Base-by-base conservation (phyloP, 2,797 vertebrate species). In the Emydoidea blandingii region DNA sequence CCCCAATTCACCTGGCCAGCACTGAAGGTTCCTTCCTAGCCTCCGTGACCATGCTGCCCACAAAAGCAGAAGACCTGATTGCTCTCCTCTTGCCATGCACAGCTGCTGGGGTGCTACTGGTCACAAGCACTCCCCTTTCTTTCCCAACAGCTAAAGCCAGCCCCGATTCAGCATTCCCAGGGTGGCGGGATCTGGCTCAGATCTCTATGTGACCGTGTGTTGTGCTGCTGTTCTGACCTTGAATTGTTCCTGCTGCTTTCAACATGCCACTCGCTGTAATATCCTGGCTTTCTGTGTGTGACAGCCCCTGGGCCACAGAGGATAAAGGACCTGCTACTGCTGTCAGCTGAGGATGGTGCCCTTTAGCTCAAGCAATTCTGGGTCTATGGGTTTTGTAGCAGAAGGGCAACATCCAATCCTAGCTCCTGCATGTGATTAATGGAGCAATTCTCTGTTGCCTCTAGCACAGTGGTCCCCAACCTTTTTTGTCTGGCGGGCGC, bases 211-310 rank as follows among this genome's bases (percentile, higher is more conserved):
- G n/a, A 37, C 21, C 19, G 4, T 72, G 49, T 54, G 44, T 6
- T 5, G 7, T 31, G 49, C 21, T 37, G 83, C 59, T 11, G 81
- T 81, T 79, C 62, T 0, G 0, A 79, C 65, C 37, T 74, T 0
- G 0, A 29, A 76, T 41, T 6, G 4, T 56, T 54, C 10, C 0
- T 41, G 79, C 2, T 68, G 59, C 50, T 86, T 88, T 29, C 85
- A 50, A 50, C 0, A 0, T 37, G 44, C 72, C 72, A 83, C 54
- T 82, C 83, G 44, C 74, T 29, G 65, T 1, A 86, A 92, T 85
- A 91, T 95, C 92, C 93, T 97, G 93, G 89, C 56, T 94, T 93
- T 95, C 87, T 94, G 74, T 29, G 78, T 68, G 79, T 0, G 57
- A 0, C 0, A 0, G 47, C 74, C 54, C 34, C 5, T 0, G 2